Evolutionary conservation across 2,113 vertebrate species (phyloP).

Genomic region (Myotis brandtii): DNA sequence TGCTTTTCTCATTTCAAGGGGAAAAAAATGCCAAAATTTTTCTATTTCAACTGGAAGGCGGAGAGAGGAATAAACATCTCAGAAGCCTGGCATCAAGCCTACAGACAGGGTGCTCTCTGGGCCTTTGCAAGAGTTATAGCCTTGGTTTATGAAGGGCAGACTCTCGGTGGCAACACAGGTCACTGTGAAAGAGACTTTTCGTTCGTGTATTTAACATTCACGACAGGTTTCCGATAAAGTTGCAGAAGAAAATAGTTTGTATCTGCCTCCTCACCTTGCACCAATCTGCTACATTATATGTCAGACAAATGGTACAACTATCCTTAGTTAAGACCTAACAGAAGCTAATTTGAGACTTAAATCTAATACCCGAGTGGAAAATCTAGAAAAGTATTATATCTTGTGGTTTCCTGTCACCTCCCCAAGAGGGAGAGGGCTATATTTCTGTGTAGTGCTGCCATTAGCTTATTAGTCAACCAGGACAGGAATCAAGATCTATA

Average conservation of each 20-base stretch:
- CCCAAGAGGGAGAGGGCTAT: background rate
- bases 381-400: background rate
- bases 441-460: background rate
- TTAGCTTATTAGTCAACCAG: background rate
- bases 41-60: conserved; percentile 44
- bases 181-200: background rate
- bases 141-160: background rate
- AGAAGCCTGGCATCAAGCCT: background rate
- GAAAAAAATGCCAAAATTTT: background rate
- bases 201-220: background rate
- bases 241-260: background rate
- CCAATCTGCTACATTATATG: background rate
- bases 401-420: background rate
- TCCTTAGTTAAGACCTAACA: background rate
- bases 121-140: background rate
- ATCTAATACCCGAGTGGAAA: background rate
- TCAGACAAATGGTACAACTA: background rate
- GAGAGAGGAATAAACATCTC: background rate
- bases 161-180: background rate
- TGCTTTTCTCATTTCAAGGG: conserved; percentile 46
- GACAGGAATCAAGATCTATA: background rate
- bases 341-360: background rate
- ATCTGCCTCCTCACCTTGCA: background rate
- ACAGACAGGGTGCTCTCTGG: background rate
- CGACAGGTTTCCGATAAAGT: background rate